phyloP scores from a whole-genome alignment of 2,797 vertebrate species.

The Arrhamphus sclerolepis region DNA sequence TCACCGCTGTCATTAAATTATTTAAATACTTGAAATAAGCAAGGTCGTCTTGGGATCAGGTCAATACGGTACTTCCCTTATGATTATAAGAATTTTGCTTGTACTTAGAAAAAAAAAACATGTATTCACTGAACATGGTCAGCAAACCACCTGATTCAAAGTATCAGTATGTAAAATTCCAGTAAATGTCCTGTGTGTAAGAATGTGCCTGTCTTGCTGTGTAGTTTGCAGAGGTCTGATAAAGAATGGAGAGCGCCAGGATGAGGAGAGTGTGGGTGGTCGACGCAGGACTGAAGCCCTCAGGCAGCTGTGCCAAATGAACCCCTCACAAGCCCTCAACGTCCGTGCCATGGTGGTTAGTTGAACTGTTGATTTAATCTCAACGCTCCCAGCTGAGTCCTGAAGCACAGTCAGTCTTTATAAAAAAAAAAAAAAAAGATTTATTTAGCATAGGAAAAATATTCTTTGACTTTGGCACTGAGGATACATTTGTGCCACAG shows the following conservation, averaged over 20 bases:
- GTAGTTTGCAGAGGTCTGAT: constrained; percentile 95
- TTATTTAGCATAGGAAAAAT: not conserved
- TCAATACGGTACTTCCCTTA: constrained; percentile 12
- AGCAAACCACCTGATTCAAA: not conserved
- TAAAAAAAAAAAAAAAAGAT: not conserved
- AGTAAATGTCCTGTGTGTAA: constrained; percentile 2
- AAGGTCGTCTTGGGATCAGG: too few relatives aligned
- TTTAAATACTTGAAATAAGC: too few relatives aligned
- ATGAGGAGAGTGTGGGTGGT: constrained; percentile 94
- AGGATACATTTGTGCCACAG: constrained; percentile 1
- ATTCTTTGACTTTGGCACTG: not conserved
- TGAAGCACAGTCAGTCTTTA: not conserved
- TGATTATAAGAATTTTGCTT: too few relatives aligned
- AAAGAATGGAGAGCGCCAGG: constrained; percentile 96
- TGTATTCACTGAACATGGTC: not conserved
- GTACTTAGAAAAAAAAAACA: constrained; percentile 8
- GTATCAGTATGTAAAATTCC: not conserved
- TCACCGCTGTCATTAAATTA: too few relatives aligned
- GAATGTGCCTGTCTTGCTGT: constrained; percentile 18
- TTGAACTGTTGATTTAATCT: constrained; percentile 22
- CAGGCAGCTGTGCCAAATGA: constrained; percentile 96
- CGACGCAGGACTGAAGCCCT: constrained; percentile 94
- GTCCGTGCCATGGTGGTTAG: constrained; percentile 99
- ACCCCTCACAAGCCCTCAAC: constrained; percentile 95
- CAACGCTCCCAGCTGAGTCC: not conserved